phyloP scores from a whole-genome alignment of 2,888 invertebrate species.

The Pardosa pseudoannulata region DNA sequence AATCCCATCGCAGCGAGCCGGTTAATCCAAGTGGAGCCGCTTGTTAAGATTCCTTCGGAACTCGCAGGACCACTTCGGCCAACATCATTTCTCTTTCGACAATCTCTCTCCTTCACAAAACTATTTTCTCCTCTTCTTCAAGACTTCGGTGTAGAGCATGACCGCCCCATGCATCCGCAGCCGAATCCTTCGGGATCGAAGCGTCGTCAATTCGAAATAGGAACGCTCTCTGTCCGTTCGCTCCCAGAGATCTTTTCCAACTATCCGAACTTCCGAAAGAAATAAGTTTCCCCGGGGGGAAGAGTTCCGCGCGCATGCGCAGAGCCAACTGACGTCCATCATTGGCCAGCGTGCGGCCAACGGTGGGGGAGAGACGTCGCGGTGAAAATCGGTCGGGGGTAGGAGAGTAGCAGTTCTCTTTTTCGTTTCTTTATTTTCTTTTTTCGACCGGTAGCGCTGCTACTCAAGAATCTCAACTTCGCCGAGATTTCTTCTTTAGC shows the following conservation, averaged over 20 bases:
- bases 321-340: constrained; percentile 43
- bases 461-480: constrained; percentile 34
- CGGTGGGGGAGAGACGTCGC: constrained; percentile 25
- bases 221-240: neutral
- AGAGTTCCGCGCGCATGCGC: constrained; percentile 45
- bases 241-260: constrained; percentile 1
- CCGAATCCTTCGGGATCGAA: neutral
- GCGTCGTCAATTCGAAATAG: neutral
- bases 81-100: neutral
- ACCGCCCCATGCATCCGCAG: neutral
- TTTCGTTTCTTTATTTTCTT: too few species aligned
- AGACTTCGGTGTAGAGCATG: neutral
- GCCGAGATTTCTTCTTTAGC: constrained; percentile 34
- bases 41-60: constrained; percentile 58
- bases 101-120: too few species aligned
- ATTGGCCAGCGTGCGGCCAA: constrained; percentile 65
- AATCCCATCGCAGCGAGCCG: neutral
- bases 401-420: constrained; percentile 50
- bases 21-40: constrained; percentile 31
- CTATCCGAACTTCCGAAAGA: constrained; percentile 23
- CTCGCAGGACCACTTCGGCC: constrained; percentile 37
- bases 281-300: neutral
- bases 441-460: constrained; percentile 58
- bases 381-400: constrained; percentile 38
- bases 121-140: neutral